Percentiles rank a stretch among this genome's conserved stretches.
These are phyloP conservation scores for Dastarcus helophoroides DNA, from an alignment of 2,888 invertebrate species.

Conservation along the genomic window DNA sequence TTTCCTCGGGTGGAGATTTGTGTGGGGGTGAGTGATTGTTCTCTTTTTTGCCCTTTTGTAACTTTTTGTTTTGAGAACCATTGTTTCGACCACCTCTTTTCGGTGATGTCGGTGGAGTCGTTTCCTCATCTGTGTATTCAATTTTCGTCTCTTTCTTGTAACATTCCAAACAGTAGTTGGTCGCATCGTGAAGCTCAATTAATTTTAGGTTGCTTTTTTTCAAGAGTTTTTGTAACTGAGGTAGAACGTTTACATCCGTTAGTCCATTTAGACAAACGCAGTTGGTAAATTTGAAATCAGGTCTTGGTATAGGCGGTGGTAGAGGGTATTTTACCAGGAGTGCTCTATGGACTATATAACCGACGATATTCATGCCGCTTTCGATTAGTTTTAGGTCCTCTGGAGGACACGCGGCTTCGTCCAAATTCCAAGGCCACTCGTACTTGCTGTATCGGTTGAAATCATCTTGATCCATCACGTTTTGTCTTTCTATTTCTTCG, in stretches of 20 bases:
- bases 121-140: too few relatives aligned
- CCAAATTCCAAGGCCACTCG: constrained; percentile 43
- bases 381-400: constrained; percentile 33
- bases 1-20: too few relatives aligned
- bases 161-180: constrained; percentile 45
- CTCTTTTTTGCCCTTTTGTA: too few relatives aligned
- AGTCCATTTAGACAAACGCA: constrained; percentile 29
- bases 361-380: constrained; percentile 25
- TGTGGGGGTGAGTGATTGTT: too few relatives aligned
- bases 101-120: too few relatives aligned
- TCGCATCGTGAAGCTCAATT: constrained; percentile 34
- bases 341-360: constrained; percentile 29
- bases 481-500: constrained; percentile 42
- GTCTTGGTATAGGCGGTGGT: constrained; percentile 19
- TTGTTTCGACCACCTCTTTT: too few relatives aligned
- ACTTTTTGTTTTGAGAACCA: too few relatives aligned
- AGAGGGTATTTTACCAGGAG: constrained; percentile 30
- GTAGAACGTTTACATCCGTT: constrained; percentile 21
- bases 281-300: constrained; percentile 25
- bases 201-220: constrained; percentile 22
- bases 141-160: constrained; percentile 48
- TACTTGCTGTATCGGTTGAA: constrained; percentile 46
- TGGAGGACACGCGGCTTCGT: constrained; percentile 37
- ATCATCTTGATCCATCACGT: constrained; percentile 43
- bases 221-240: constrained; percentile 27